phyloP scores from a whole-genome alignment of 1,140 invertebrate species.

The Coelopa frigida region DNA sequence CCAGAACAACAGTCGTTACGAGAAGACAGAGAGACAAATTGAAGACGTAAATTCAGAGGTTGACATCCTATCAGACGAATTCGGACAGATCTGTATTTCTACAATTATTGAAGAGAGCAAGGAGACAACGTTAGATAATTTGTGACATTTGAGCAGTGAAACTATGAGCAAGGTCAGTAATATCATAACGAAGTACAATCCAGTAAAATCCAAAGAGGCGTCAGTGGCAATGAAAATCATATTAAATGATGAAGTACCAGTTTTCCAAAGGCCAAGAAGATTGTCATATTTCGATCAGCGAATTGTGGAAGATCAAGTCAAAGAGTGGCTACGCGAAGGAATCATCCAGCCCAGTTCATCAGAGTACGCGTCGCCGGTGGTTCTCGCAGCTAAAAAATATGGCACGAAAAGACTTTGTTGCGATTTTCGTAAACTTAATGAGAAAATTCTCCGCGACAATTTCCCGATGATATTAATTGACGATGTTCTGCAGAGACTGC shows the following conservation, averaged over 20 bases:
- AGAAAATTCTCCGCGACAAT: conserved; percentile 17
- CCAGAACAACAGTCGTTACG: too few relatives aligned
- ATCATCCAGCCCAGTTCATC: conserved; percentile 1
- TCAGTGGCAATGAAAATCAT: conserved; percentile 6
- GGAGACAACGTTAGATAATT: too few relatives aligned
- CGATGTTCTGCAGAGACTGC: conserved; percentile 23
- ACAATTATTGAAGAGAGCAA: too few relatives aligned
- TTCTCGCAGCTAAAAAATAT: neutral
- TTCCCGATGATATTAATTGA: conserved; percentile 34
- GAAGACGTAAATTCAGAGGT: too few relatives aligned
- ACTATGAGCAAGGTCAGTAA: too few relatives aligned
- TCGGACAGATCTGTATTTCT: too few relatives aligned
- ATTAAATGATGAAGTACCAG: conserved; percentile 1
- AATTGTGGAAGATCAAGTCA: neutral
- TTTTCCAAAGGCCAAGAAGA: conserved; percentile 3
- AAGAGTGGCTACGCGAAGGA: neutral
- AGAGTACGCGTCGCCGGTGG: neutral
- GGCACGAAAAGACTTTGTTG: neutral
- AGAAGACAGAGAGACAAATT: too few relatives aligned
- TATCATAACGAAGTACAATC: too few relatives aligned
- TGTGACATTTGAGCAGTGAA: too few relatives aligned
- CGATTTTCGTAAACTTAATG: conserved; percentile 17
- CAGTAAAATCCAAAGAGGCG: too few relatives aligned
- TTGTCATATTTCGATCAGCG: conserved; percentile 2
- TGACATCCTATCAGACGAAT: too few relatives aligned